phyloP scores from a whole-genome alignment of 2,888 invertebrate species.

The Lithophane ornitopus region DNA sequence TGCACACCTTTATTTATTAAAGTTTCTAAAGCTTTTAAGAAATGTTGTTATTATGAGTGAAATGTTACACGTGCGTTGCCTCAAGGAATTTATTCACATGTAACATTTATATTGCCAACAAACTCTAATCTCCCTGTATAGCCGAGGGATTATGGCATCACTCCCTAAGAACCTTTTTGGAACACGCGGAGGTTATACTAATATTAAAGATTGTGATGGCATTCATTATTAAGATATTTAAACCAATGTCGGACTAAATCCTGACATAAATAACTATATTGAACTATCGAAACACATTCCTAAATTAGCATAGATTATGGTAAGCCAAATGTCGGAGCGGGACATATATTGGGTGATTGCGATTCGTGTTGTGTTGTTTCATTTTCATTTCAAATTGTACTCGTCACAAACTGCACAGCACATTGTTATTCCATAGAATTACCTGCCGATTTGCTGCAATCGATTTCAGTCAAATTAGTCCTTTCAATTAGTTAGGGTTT shows the following conservation, averaged over 20 bases:
- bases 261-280: neutral
- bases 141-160: slow-evolving; percentile 12
- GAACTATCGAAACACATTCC: slow-evolving; percentile 10
- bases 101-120: slow-evolving; percentile 11
- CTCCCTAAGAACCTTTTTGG: neutral
- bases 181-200: neutral
- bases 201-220: neutral
- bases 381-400: slow-evolving; percentile 26
- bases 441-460: slow-evolving; percentile 15
- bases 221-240: slow-evolving; percentile 7
- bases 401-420: slow-evolving; percentile 6
- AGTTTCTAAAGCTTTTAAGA: neutral
- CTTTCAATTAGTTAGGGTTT: slow-evolving; percentile 1
- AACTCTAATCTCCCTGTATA: slow-evolving; percentile 8
- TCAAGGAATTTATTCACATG: neutral
- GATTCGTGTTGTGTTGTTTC: slow-evolving; percentile 18
- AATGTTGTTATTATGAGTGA: neutral
- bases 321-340: neutral
- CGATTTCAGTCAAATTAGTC: slow-evolving; percentile 4
- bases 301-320: slow-evolving; percentile 29
- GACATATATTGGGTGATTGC: slow-evolving; percentile 18
- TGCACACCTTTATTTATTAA: slow-evolving; percentile 14
- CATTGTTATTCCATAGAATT: slow-evolving; percentile 44
- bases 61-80: neutral
- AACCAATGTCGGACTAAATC: neutral